Evolutionary conservation across 2,113 vertebrate species (phyloP).

Genomic region (Calidris pygmaea): DNA sequence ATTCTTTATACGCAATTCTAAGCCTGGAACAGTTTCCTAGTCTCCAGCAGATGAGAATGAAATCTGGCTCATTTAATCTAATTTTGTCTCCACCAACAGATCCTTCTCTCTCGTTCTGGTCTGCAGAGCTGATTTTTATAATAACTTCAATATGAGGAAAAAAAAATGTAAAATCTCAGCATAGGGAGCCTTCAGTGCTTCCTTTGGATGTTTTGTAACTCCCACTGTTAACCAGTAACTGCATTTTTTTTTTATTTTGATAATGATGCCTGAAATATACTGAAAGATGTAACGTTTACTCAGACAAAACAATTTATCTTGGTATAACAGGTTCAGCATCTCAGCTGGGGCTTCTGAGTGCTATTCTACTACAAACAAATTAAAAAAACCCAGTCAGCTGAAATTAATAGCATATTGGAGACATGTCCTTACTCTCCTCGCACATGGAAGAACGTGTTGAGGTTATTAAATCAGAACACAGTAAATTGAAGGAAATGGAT

Average conservation of each 20-base stretch:
- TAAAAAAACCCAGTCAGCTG: neutral
- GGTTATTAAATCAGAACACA: slow-evolving; percentile 32
- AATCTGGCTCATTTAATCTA: slow-evolving; percentile 63
- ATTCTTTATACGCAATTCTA: neutral
- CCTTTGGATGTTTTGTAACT: slow-evolving; percentile 4
- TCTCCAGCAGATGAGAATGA: slow-evolving; percentile 49
- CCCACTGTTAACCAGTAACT: slow-evolving; percentile 10
- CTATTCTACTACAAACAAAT: slow-evolving; percentile 12
- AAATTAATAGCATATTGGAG: slow-evolving; percentile 8
- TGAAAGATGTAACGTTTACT: neutral
- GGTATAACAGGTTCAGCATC: slow-evolving; percentile 27
- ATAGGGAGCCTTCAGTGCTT: neutral
- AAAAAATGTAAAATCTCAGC: neutral
- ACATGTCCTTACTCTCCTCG: neutral
- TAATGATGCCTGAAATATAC: neutral
- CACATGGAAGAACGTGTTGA: neutral
- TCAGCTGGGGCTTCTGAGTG: slow-evolving; percentile 39
- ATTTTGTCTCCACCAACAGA: slow-evolving; percentile 60
- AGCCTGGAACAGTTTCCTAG: slow-evolving; percentile 46
- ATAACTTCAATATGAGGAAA: neutral
- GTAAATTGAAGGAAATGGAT: neutral
- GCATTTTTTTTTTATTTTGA: neutral
- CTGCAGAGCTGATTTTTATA: slow-evolving; percentile 44
- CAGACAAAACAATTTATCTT: slow-evolving; percentile 15
- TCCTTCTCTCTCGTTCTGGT: slow-evolving; percentile 50